Evolutionary conservation across 2,888 invertebrate genomes (phyloP).

Genomic region (Eucera pruinosa): DNA sequence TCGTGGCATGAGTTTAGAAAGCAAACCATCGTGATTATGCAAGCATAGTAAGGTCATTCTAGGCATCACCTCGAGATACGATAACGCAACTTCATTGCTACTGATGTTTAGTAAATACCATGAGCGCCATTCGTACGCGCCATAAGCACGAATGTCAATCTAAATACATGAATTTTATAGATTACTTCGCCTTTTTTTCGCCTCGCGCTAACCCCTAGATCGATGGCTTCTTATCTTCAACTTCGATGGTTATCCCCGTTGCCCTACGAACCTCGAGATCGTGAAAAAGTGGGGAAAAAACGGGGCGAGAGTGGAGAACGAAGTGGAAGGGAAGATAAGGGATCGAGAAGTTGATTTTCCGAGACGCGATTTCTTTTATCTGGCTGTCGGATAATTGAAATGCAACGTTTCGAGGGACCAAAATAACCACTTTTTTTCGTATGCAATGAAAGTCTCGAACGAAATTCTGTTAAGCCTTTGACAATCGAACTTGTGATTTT

Average conservation of each 20-base stretch:
- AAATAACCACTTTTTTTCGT: neutral
- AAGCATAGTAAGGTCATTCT: constrained; percentile 66
- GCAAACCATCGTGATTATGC: constrained; percentile 61
- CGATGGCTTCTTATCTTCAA: constrained; percentile 39
- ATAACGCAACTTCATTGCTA: constrained; percentile 70
- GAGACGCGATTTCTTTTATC: constrained; percentile 52
- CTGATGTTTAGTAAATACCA: constrained; percentile 73
- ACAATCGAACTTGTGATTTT: too few species aligned
- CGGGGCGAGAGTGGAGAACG: constrained; percentile 8
- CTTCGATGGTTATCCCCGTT: neutral
- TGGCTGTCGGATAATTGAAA: constrained; percentile 63
- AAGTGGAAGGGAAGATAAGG: constrained; percentile 59
- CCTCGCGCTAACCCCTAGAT: neutral
- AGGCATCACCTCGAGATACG: constrained; percentile 76
- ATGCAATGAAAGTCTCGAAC: neutral
- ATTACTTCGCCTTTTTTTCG: neutral
- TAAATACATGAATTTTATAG: constrained; percentile 17
- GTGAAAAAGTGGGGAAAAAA: neutral
- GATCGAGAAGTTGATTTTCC: constrained; percentile 56
- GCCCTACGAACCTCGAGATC: constrained; percentile 13
- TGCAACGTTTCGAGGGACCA: constrained; percentile 11
- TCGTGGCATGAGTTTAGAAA: constrained; percentile 42
- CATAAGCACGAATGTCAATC: constrained; percentile 35
- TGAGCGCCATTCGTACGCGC: constrained; percentile 46
- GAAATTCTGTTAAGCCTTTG: neutral